Conservation (phyloP, 1,140 invertebrate species). For the Drosophila burlai region DNA sequence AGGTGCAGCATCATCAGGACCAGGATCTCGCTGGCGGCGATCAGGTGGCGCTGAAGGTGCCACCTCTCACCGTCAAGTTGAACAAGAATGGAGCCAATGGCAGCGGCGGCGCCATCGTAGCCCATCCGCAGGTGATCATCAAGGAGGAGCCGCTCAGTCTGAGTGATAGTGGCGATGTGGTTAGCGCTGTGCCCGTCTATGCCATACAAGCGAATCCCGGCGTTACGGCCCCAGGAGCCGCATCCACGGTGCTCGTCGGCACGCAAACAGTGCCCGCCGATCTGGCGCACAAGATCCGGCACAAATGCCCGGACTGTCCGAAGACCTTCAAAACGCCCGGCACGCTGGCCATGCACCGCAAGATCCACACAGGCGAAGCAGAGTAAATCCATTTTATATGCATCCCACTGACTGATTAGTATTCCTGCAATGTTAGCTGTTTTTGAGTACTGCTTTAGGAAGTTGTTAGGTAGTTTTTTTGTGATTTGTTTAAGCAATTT, state of each 20-base stretch:
- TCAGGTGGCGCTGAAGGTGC: slow-evolving; percentile 71
- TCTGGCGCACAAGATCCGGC: slow-evolving; percentile 76
- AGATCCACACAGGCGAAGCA: slow-evolving; percentile 85
- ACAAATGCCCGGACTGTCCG: slow-evolving; percentile 83
- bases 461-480: too few species aligned
- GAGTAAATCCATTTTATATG: slow-evolving; percentile 77
- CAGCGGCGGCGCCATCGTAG: slow-evolving; percentile 56
- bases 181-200: slow-evolving; percentile 78
- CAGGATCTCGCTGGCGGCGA: slow-evolving; percentile 58
- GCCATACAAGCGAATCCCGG: slow-evolving; percentile 79
- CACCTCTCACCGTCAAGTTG: slow-evolving; percentile 78
- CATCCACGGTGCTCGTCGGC: slow-evolving; percentile 76
- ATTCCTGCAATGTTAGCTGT: slow-evolving; percentile 7
- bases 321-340: slow-evolving; percentile 83
- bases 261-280: slow-evolving; percentile 70
- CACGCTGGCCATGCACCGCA: slow-evolving; percentile 82
- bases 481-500: neutral
- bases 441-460: neutral
- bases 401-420: slow-evolving; percentile 24
- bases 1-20: slow-evolving; percentile 62
- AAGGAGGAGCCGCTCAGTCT: slow-evolving; percentile 78
- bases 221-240: slow-evolving; percentile 24
- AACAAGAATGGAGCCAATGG: slow-evolving; percentile 72
- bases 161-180: slow-evolving; percentile 71
- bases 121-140: slow-evolving; percentile 81